phyloP scores from a whole-genome alignment of 2,888 invertebrate genomes.

The Pristionchus arcanus region DNA sequence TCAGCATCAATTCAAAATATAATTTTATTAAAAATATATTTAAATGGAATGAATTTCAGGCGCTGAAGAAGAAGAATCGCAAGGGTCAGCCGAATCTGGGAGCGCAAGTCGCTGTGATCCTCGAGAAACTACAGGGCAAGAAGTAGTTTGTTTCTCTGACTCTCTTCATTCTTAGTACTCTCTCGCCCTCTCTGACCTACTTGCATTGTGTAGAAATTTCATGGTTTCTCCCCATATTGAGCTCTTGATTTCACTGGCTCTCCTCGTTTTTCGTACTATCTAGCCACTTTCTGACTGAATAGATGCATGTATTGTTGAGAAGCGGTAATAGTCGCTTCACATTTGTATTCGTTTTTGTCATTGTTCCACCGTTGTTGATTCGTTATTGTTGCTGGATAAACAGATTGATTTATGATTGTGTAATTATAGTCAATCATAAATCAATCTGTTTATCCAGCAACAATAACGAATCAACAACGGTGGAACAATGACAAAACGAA shows the following conservation, averaged over 20 bases:
- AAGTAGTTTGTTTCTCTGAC: not conserved
- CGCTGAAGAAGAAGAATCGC: constrained; percentile 67
- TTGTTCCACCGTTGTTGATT: not conserved
- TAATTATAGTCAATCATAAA: not conserved
- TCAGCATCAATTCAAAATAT: no score
- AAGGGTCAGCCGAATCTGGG: constrained; percentile 75
- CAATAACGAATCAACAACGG: constrained; percentile 17
- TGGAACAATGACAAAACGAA: not conserved
- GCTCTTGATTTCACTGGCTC: not conserved
- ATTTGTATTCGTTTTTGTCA: not conserved
- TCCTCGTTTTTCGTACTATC: not conserved
- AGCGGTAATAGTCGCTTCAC: no score
- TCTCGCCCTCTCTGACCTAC: not conserved
- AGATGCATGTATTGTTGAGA: not conserved
- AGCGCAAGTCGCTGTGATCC: constrained; percentile 71
- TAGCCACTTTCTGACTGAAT: not conserved
- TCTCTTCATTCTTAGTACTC: not conserved
- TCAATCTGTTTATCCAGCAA: not conserved
- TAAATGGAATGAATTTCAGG: no score
- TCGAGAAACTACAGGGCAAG: constrained; percentile 69
- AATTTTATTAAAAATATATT: no score
- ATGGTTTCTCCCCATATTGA: not conserved
- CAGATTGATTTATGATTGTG: not conserved
- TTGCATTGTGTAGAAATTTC: not conserved
- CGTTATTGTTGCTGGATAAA: constrained; percentile 24